Base-by-base conservation (phyloP, 30 jellyfish, hydroid and myxozoan genomes). In the Cassiopea andromeda region DNA sequence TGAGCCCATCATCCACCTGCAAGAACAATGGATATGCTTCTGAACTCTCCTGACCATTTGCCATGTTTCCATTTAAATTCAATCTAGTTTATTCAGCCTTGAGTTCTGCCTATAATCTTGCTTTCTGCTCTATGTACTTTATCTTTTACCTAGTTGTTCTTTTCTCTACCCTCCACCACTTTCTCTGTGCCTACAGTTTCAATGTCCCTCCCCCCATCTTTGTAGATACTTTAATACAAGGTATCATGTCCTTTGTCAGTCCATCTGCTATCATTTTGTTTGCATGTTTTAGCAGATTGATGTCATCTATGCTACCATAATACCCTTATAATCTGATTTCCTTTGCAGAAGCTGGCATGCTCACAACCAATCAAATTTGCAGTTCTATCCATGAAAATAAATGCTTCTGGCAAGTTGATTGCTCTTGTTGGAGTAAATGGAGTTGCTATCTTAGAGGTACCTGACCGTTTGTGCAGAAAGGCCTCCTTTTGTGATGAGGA, bases 401-500 rank as follows among this genome's bases (percentile, higher is more conserved):
- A 92, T 64, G 5, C 68, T 50, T 61, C 97, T 78, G 97, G 96
- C 14, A 88, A 94, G 18, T 85, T 82, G 48, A 87, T 80, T 19
- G 80, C 90, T 7, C 82, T 94, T 17, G 48, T 78, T 91, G 99
- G 99, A 18, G 47, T 46, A 46, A 92, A 92, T 87, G 99, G 99
- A 14, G 89, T 91, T 87, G 96, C 93, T 3, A 82, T 95, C 13
- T 80, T 88, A 60, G 97, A 91, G 81, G 74, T 95, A 89, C 99
- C 99, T 75, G 81, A 94, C 70, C 93, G 75, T 18, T 95, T 98
- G 99, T 97, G 98, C 17, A 91, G 50, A 18, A 81, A 43, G 12
- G 89, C 97, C 38, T 64, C 48, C 74, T 95, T 69, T 83, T 98
- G 81, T 73, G 99, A 97, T 15, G 99, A 98, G 19, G 79, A 88